Percentiles rank a stretch among this genome's conserved stretches.
Conservation (phyloP, 2,888 invertebrate species). For the Seira musarum region DNA sequence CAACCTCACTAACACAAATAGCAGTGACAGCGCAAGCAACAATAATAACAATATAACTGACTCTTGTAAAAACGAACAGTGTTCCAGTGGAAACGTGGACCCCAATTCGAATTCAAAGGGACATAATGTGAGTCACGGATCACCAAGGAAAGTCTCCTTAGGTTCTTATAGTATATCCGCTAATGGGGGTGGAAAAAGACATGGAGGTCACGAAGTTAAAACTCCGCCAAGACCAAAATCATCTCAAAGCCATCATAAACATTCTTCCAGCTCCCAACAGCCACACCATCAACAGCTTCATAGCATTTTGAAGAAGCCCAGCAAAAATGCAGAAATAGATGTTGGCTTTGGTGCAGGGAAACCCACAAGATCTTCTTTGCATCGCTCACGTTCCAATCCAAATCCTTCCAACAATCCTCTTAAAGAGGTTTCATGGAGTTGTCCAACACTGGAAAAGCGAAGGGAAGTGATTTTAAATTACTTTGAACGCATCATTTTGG, state of each 20-base stretch:
- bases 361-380: slow-evolving; percentile 33
- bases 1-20: slow-evolving; percentile 17
- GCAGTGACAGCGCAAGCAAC: background rate
- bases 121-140: too few species aligned
- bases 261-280: background rate
- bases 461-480: slow-evolving; percentile 62
- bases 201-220: background rate
- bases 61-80: background rate
- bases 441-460: slow-evolving; percentile 61
- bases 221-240: background rate
- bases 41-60: slow-evolving; percentile 13
- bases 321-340: background rate
- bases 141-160: too few species aligned
- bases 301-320: slow-evolving; percentile 44
- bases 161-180: too few species aligned
- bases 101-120: too few species aligned
- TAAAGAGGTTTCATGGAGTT: slow-evolving; percentile 64
- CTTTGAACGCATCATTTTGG: slow-evolving; percentile 59
- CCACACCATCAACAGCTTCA: slow-evolving; percentile 29
- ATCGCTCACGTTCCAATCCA: slow-evolving; percentile 48
- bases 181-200: background rate
- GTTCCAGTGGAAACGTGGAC: too few species aligned
- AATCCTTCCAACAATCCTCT: slow-evolving; percentile 57
- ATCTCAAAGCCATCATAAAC: background rate
- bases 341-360: slow-evolving; percentile 6